phyloP scores from a whole-genome alignment of 2,113 vertebrate species.

The Brevimyrus niger region DNA sequence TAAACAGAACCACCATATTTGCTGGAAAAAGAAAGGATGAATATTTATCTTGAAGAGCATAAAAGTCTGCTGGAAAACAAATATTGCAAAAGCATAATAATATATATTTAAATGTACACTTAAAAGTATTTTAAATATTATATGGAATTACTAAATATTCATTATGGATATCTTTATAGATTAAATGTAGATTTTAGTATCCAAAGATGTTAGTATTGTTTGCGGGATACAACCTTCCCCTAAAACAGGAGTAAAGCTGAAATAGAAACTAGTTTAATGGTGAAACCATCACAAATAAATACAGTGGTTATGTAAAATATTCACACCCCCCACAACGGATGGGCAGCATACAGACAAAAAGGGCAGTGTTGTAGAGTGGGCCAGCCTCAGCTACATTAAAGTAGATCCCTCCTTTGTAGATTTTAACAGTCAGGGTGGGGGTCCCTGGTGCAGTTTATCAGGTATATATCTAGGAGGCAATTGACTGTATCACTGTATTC shows the following conservation, averaged over 20 bases:
- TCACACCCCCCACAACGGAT: neutral
- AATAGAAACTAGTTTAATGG: neutral
- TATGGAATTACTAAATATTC: neutral
- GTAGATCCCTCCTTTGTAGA: neutral
- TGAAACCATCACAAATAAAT: neutral
- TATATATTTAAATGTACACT: neutral
- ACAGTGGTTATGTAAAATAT: neutral
- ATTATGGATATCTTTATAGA: neutral
- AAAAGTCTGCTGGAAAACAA: neutral
- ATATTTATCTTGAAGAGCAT: neutral
- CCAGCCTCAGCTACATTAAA: neutral
- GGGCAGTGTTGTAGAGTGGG: neutral
- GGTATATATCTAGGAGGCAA: neutral
- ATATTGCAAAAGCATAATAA: neutral
- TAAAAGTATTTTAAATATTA: neutral
- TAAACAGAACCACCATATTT: neutral
- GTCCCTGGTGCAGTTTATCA: neutral
- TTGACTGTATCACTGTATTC: neutral
- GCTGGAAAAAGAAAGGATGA: neutral
- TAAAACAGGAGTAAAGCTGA: neutral
- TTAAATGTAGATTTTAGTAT: neutral
- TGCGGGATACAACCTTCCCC: neutral
- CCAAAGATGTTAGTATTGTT: neutral
- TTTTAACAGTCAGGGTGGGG: neutral
- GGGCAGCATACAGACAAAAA: neutral